Base-by-base conservation (phyloP, 2,888 invertebrate species). In the Artemia sinica region DNA sequence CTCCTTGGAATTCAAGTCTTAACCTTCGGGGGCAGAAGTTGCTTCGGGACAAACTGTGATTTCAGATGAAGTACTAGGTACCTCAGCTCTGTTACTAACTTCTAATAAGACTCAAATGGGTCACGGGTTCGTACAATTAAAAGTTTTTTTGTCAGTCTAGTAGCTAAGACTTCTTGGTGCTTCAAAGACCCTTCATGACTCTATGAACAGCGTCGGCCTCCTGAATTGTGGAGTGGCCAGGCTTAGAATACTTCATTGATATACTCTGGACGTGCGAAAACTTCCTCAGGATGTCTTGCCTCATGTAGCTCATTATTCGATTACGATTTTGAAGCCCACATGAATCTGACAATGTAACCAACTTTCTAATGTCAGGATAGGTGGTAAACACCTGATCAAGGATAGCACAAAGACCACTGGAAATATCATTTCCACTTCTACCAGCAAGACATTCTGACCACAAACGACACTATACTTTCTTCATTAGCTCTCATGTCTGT, bases 381-480 rank as follows among this genome's bases (percentile, higher is more conserved):
- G 58, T 58, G 14, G 58, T 58, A 58, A 58, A 58, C 13, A 58
- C 6, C 58, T 58, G 13, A 4, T 58, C 58, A 58, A 58, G 58
- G 58, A 58, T 58, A 58, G 58, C 58, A 58, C 58, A 8, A 6
- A 58, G 58, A 58, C 6, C 58, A 58, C 58, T 58, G 58, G 58
- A 13, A 58, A 58, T 5, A 58, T 58, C 58, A 58, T 58, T 58
- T 58, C 58, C 10, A 10, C 58, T 58, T 58, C 58, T 58, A 58
- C 58, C 58, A 58, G 58, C 58, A 58, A 58, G 58, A 58, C 58
- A 58, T 58, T 58, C 58, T 58, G 8, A 58, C 58, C 58, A 58
- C 58, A 58, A 58, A 58, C 58, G 10, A 58, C 58, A 58, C 8
- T 58, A 58, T 9, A 58, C 58, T 58, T 58, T 10, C 58, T 58